phyloP scores from a whole-genome alignment of 64 coral and sea anemone genomes.

The Montipora efflorescens region DNA sequence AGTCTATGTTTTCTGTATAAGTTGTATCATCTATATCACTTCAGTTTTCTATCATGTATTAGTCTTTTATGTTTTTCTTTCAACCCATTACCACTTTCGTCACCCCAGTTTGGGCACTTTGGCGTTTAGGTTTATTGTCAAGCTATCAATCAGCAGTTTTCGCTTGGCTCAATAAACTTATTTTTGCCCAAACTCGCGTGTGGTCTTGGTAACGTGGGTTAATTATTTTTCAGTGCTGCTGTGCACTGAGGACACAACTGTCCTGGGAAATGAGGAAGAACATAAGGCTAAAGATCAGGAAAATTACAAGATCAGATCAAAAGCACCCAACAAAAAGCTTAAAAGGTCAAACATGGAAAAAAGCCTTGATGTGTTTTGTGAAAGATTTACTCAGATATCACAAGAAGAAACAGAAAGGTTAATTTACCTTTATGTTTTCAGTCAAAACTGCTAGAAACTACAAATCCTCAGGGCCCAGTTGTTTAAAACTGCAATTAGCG shows the following conservation, averaged over 20 bases:
- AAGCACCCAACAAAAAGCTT: not conserved
- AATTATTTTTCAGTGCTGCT: not conserved
- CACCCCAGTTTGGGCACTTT: no score
- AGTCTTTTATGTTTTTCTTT: no score
- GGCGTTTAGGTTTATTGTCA: not conserved
- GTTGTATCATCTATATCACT: no score
- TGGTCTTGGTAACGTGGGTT: conserved; percentile 8
- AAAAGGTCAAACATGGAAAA: conserved; percentile 17
- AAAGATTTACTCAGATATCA: not conserved
- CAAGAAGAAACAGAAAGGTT: not conserved
- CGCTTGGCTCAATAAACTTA: conserved; percentile 10
- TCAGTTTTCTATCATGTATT: no score
- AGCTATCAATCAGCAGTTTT: not conserved
- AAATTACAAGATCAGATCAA: not conserved
- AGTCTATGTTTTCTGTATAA: no score
- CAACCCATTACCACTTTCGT: no score
- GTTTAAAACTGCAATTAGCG: no score
- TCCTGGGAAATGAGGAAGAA: conserved; percentile 16
- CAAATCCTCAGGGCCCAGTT: not conserved
- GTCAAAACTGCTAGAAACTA: not conserved
- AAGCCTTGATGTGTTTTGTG: conserved; percentile 4
- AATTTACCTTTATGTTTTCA: not conserved
- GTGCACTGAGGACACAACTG: conserved; percentile 15
- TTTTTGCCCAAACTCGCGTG: not conserved
- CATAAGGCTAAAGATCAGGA: conserved; percentile 14